These are phyloP conservation scores for Parnassius glacialis DNA, from an alignment of 2,888 invertebrate genomes.

Conservation along the genomic window DNA sequence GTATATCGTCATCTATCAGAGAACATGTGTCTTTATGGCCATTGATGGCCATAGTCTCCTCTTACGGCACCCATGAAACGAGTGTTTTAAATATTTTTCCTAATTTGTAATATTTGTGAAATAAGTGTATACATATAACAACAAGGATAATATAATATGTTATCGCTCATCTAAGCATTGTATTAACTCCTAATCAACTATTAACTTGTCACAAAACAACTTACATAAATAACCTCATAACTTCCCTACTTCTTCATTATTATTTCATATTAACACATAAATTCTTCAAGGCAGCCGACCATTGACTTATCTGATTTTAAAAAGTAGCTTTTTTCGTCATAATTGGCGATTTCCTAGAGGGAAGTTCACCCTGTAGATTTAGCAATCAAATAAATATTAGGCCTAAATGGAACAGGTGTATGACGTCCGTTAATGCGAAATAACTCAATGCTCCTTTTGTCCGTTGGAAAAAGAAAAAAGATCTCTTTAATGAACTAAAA, in stretches of 20 bases:
- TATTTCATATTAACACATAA: conserved; percentile 23
- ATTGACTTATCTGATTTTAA: conserved; percentile 22
- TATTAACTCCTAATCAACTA: conserved; percentile 8
- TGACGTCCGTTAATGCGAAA: conserved; percentile 44
- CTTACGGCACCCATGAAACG: too few relatives aligned
- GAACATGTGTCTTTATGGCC: too few relatives aligned
- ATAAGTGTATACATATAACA: too few relatives aligned
- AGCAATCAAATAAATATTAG: conserved; percentile 79
- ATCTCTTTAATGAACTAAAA: conserved; percentile 37
- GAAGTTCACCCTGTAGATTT: conserved; percentile 45
- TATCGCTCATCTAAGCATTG: conserved; percentile 3
- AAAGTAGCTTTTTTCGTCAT: conserved; percentile 17
- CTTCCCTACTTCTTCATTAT: conserved; percentile 12
- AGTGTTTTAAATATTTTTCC: too few relatives aligned
- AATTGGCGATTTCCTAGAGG: conserved; percentile 28
- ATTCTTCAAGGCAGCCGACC: conserved; percentile 16
- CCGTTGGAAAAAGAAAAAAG: conserved; percentile 25
- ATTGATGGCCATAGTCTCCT: too few relatives aligned
- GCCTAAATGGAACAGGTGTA: conserved; percentile 62
- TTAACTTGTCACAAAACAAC: conserved; percentile 18
- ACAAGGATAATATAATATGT: too few relatives aligned
- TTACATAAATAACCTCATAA: conserved; percentile 11
- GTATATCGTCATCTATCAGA: too few relatives aligned
- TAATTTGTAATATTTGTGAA: too few relatives aligned
- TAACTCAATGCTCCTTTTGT: conserved; percentile 45